Evolutionary conservation across 2,888 invertebrate species (phyloP).

Genomic region (Notodonta dromedarius): DNA sequence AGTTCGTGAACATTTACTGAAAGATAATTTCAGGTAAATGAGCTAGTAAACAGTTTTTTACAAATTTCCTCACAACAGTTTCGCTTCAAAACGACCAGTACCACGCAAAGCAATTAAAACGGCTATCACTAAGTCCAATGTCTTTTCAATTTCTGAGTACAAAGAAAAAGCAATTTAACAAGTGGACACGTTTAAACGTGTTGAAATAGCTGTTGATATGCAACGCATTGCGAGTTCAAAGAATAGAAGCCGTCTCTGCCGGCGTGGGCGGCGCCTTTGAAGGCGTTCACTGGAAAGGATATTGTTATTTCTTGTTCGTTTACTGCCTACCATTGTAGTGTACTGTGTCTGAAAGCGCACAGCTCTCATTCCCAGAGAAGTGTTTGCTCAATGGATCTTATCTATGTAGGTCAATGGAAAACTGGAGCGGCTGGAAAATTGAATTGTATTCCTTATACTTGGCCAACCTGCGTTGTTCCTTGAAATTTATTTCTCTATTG

Average conservation of each 20-base stretch:
- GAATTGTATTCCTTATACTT: slow-evolving; percentile 26
- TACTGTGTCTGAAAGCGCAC: slow-evolving; percentile 47
- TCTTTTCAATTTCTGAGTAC: neutral
- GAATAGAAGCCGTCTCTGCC: slow-evolving; percentile 26
- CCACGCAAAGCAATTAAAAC: too few relatives aligned
- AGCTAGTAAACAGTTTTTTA: too few relatives aligned
- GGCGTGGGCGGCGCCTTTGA: slow-evolving; percentile 31
- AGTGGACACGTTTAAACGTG: slow-evolving; percentile 34
- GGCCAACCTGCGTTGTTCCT: neutral
- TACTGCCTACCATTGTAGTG: slow-evolving; percentile 50
- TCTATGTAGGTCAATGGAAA: slow-evolving; percentile 54
- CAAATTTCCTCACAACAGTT: too few relatives aligned
- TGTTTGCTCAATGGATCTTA: slow-evolving; percentile 48
- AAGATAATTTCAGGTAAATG: too few relatives aligned
- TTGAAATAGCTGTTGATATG: slow-evolving; percentile 50
- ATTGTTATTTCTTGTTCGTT: slow-evolving; percentile 57
- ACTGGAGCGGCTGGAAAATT: slow-evolving; percentile 22
- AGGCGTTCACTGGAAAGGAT: slow-evolving; percentile 42
- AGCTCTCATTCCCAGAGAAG: slow-evolving; percentile 50
- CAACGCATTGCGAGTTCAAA: slow-evolving; percentile 46
- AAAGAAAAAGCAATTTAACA: slow-evolving; percentile 26
- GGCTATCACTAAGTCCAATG: neutral
- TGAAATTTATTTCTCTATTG: slow-evolving; percentile 6
- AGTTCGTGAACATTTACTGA: too few relatives aligned
- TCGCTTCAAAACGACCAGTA: too few relatives aligned